Base-by-base conservation (phyloP, 2,888 invertebrate species). In the Drosophila aldrichi region DNA sequence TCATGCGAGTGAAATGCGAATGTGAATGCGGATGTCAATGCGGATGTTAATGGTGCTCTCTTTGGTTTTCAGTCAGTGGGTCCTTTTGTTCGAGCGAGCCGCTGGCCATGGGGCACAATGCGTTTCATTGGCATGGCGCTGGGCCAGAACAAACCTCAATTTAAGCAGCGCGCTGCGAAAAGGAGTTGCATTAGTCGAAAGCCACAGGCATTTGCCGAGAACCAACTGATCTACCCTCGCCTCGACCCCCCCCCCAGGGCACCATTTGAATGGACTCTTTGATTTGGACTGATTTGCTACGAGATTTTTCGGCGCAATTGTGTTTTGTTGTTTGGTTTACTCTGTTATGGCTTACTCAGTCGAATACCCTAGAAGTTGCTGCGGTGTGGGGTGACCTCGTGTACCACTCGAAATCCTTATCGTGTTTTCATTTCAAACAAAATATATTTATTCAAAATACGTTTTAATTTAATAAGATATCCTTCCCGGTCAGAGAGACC, bases 61-160 rank as follows among this genome's bases (percentile, higher is more conserved):
- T 40, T 40, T 16, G 38, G 38, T 7, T 38, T 7, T 54, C 46
- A 25, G 25, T 7, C 25, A 25, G 25, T 55, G 67, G 38, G 29
- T 55, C 55, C 69, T 51, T 67, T 70, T 67, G 60, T 68, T 44
- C 41, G 49, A 32, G 54, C 25, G 73, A 34, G 73, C 76, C 64
- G 36, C 18, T 32, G n/a, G 32, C 49, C 49, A 49, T 10, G 48
- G 32, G 29, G 34, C 74, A 77, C 76, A 77, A 77, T 52, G 34
- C 59, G 36, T 14, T 38, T 16, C 36, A 38, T 38, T 38, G 36
- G 14, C 36, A 16, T 38, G 36, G 36, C 36, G 61, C 36, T 44
- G 49, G 70, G 70, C 59, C 69, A 46, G 73, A 69, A 70, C 76
- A 73, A 76, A 69, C 76, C 69, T 62, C 76, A 69, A 69, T 38